phyloP scores from a whole-genome alignment of 2,797 vertebrate species.

The Xiphorhynchus erythropygius region DNA sequence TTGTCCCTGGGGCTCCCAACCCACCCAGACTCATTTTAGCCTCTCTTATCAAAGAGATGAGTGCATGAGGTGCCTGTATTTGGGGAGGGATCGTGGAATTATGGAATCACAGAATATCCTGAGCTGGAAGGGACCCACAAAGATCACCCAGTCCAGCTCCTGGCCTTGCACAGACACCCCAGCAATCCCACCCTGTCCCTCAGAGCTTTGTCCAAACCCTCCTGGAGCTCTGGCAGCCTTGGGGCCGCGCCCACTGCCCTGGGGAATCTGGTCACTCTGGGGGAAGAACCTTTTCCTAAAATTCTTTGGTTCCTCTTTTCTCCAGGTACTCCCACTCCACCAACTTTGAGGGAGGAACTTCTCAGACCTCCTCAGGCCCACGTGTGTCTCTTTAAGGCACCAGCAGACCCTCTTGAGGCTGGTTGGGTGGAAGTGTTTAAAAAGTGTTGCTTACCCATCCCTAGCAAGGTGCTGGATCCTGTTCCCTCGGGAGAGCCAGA shows the following conservation, averaged over 20 bases:
- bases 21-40: background rate
- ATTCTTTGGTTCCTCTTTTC: background rate
- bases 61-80: background rate
- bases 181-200: background rate
- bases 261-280: background rate
- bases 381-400: background rate
- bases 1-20: background rate
- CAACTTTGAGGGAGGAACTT: background rate
- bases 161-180: background rate
- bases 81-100: background rate
- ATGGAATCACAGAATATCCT: background rate
- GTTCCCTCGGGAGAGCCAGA: rapidly evolving
- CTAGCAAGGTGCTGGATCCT: rapidly evolving
- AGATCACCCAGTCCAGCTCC: rapidly evolving
- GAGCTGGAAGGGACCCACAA: background rate
- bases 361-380: background rate
- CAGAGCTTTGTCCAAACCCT: background rate
- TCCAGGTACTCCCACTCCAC: background rate
- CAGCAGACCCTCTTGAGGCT: rapidly evolving
- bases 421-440: background rate
- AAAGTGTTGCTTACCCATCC: background rate
- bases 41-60: background rate
- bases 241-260: background rate
- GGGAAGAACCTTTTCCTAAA: background rate
- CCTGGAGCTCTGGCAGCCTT: background rate